phyloP scores from a whole-genome alignment of 2,888 invertebrate species.

The Brachypalpus laphriformis region DNA sequence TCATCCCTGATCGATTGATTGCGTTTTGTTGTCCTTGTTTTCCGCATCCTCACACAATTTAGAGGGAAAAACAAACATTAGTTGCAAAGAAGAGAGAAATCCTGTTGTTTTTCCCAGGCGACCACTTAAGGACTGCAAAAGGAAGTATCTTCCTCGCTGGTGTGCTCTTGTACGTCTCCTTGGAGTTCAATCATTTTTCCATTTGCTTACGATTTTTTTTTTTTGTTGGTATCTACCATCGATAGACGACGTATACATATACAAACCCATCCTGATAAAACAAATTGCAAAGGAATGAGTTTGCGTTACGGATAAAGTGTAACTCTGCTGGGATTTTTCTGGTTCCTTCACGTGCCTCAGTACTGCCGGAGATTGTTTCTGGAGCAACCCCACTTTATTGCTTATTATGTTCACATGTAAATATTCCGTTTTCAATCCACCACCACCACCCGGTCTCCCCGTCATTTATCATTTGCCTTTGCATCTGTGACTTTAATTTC shows the following conservation, averaged over 20 bases:
- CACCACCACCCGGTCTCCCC: too few species aligned
- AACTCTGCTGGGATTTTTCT: background rate
- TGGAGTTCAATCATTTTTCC: background rate
- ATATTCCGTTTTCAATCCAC: background rate
- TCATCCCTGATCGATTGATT: constrained; percentile 4
- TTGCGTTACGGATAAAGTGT: background rate
- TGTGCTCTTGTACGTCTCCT: background rate
- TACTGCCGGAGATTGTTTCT: constrained; percentile 11
- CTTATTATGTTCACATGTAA: constrained; percentile 4
- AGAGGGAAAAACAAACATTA: constrained; percentile 10
- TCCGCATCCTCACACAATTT: background rate
- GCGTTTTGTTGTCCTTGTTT: background rate
- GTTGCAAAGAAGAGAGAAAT: constrained; percentile 1
- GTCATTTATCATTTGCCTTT: constrained; percentile 27
- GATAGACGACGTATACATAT: background rate
- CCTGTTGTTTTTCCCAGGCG: constrained; percentile 7
- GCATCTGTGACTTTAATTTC: constrained; percentile 53
- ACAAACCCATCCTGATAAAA: background rate
- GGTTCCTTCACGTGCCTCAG: background rate
- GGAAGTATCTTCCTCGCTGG: background rate
- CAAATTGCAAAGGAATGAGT: background rate
- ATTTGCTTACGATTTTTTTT: background rate
- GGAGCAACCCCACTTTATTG: constrained; percentile 8
- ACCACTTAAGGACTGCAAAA: constrained; percentile 37
- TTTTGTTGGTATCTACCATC: background rate